These are phyloP conservation scores for Tyria jacobaeae DNA, from an alignment of 2,888 invertebrate genomes.

Conservation along the genomic window DNA sequence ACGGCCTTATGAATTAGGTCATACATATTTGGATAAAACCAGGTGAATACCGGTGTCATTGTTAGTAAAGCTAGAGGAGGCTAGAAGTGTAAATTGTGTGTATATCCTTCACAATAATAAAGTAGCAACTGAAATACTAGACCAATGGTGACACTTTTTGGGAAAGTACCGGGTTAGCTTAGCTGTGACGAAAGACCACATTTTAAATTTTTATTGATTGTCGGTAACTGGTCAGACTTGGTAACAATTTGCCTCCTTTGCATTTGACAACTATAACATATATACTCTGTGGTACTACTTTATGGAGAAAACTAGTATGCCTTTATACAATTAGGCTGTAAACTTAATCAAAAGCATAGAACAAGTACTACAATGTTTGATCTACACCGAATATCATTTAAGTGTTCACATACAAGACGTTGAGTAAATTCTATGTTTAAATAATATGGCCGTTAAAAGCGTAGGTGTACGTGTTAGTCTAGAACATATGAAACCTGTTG, in stretches of 20 bases:
- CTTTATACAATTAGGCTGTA: not conserved
- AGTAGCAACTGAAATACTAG: not conserved
- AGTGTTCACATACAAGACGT: not conserved
- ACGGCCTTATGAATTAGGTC: too few relatives aligned
- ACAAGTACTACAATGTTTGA: not conserved
- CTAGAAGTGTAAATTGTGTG: not conserved
- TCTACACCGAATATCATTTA: not conserved
- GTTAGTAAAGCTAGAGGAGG: too few relatives aligned
- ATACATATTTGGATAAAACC: too few relatives aligned
- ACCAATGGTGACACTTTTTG: not conserved
- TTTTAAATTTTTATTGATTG: not conserved
- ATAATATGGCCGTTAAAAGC: not conserved
- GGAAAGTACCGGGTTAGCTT: not conserved
- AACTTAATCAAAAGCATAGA: not conserved
- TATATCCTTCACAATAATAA: not conserved
- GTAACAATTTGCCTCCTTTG: too few relatives aligned
- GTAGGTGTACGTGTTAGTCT: not conserved
- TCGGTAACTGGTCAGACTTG: not conserved
- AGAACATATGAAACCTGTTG: constrained; percentile 8
- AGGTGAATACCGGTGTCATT: too few relatives aligned
- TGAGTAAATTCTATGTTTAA: constrained; percentile 1
- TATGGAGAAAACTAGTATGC: not conserved
- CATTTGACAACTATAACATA: too few relatives aligned
- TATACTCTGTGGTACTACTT: not conserved
- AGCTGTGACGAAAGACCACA: not conserved